Percentiles rank a stretch among this genome's conserved stretches.
phyloP scores from a whole-genome alignment of 2,113 vertebrate genomes.

The Tragelaphus imberbis region DNA sequence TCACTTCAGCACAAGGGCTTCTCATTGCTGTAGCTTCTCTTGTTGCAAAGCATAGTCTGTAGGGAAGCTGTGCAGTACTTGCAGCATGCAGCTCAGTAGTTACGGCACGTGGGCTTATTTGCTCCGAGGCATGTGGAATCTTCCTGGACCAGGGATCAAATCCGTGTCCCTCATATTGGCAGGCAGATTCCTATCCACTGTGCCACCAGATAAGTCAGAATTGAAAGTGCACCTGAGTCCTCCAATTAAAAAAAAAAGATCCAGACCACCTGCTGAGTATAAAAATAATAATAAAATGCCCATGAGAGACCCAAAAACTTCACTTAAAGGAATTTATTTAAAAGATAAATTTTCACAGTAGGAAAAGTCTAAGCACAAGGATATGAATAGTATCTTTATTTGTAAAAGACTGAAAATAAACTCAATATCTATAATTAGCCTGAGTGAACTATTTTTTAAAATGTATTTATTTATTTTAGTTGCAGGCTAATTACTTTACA shows the following conservation, averaged over 20 bases:
- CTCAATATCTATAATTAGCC: not conserved
- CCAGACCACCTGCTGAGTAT: not conserved
- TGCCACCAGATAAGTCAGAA: not conserved
- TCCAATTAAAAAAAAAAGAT: not conserved
- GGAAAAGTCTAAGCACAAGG: not conserved
- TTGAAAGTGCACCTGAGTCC: not conserved
- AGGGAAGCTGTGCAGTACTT: not conserved
- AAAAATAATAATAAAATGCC: not conserved
- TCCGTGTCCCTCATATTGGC: not conserved
- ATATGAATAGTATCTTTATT: not conserved
- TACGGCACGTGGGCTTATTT: rapidly evolving
- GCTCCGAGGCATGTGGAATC: not conserved
- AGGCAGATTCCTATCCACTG: not conserved
- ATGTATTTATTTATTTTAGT: not conserved
- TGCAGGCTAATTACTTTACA: not conserved
- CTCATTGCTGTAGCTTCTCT: not conserved
- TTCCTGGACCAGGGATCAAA: not conserved
- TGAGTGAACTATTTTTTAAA: not conserved
- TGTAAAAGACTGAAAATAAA: not conserved
- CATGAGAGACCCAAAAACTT: not conserved
- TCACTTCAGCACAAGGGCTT: not conserved
- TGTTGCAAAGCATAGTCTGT: not conserved
- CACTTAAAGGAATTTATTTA: not conserved
- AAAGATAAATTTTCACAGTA: not conserved
- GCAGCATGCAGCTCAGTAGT: not conserved